phyloP scores from a whole-genome alignment of 2,888 invertebrate genomes.

The Neoaliturus tenellus region DNA sequence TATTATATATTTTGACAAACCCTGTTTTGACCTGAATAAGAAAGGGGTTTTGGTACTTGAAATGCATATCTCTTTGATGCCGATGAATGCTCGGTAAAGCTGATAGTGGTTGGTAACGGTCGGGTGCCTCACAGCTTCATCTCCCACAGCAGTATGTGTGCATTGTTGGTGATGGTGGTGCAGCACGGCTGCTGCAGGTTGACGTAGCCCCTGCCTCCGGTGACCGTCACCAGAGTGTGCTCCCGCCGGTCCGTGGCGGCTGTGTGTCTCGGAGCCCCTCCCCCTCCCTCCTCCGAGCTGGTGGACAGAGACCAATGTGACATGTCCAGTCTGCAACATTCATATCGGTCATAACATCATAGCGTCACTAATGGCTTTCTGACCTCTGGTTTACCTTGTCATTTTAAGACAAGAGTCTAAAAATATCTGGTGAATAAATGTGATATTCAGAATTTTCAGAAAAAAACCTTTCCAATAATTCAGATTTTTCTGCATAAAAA shows the following conservation, averaged over 20 bases:
- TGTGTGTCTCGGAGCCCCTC: constrained; percentile 65
- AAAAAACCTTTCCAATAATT: no score
- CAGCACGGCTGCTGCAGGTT: constrained; percentile 89
- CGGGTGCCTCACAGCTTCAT: constrained; percentile 78
- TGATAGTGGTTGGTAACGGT: not conserved
- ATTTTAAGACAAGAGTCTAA: no score
- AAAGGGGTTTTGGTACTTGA: not conserved
- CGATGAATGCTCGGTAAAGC: not conserved
- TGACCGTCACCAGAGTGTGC: constrained; percentile 86
- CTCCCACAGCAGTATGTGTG: constrained; percentile 94
- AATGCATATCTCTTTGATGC: not conserved
- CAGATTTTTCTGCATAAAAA: no score
- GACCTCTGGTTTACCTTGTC: no score
- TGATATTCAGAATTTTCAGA: no score
- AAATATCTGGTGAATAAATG: no score
- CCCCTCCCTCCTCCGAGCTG: constrained; percentile 74
- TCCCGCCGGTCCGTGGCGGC: constrained; percentile 67
- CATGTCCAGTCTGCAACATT: constrained; percentile 83
- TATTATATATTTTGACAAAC: not conserved
- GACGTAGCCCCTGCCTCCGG: constrained; percentile 92
- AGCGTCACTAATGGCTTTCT: no score
- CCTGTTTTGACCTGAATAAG: not conserved
- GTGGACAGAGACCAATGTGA: constrained; percentile 94
- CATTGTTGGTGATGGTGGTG: constrained; percentile 76
- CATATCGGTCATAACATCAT: no score